phyloP scores from a whole-genome alignment of 2,888 invertebrate species.

The Linnaemya tessellans region DNA sequence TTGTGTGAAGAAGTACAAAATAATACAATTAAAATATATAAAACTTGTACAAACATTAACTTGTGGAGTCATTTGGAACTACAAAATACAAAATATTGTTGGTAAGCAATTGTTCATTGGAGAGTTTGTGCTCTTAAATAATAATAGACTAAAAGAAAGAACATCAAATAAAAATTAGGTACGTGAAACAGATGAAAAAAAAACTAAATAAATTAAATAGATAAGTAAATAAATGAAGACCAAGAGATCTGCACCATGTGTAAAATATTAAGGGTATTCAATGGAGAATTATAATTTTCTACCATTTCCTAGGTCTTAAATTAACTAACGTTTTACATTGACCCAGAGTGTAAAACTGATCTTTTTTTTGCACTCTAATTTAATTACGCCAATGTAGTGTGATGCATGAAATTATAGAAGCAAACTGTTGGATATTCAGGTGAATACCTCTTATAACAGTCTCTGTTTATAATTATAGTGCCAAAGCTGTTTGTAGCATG shows the following conservation, averaged over 20 bases:
- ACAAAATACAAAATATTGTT: neutral
- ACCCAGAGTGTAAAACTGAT: too few relatives aligned
- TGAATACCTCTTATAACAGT: constrained; percentile 13
- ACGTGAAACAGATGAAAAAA: constrained; percentile 8
- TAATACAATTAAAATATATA: constrained; percentile 7
- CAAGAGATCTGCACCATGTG: neutral
- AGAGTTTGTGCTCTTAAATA: constrained; percentile 2
- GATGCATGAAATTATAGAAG: neutral
- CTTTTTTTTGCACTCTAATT: too few relatives aligned
- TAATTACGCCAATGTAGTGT: neutral
- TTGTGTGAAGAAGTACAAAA: neutral
- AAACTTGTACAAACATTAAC: constrained; percentile 20
- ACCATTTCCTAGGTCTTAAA: too few relatives aligned
- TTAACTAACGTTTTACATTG: too few relatives aligned
- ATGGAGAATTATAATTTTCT: too few relatives aligned
- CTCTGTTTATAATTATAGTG: neutral
- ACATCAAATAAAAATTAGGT: constrained; percentile 36
- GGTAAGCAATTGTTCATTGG: constrained; percentile 13
- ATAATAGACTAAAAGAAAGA: constrained; percentile 41
- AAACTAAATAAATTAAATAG: neutral
- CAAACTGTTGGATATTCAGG: too few relatives aligned
- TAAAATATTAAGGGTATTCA: constrained; percentile 36
- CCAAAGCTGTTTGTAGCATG: constrained; percentile 49
- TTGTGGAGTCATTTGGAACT: constrained; percentile 26
- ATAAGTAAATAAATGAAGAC: too few relatives aligned